Evolutionary conservation across 2,888 invertebrate species (phyloP).

Genomic region (Brenthis hecate): DNA sequence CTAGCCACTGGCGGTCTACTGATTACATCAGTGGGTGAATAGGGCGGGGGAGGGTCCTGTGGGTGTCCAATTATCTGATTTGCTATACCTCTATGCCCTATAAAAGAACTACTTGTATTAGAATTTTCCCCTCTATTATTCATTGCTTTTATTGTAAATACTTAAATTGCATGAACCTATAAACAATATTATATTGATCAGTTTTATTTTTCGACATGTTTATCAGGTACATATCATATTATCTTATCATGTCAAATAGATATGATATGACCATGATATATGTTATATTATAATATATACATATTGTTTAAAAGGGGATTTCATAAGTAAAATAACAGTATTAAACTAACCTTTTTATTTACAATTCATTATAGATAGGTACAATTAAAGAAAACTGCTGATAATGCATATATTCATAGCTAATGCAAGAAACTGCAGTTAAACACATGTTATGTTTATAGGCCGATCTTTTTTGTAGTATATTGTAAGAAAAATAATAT

Average conservation of each 20-base stretch:
- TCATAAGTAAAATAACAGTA: not conserved
- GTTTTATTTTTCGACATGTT: slow-evolving; percentile 26
- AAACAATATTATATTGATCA: slow-evolving; percentile 24
- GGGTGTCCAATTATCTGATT: slow-evolving; percentile 44
- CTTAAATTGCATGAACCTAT: slow-evolving; percentile 3
- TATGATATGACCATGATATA: slow-evolving; percentile 19
- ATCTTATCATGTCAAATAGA: slow-evolving; percentile 40
- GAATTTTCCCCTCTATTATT: slow-evolving; percentile 26
- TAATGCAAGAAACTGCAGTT: too few relatives aligned
- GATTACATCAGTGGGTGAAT: slow-evolving; percentile 45
- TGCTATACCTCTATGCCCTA: slow-evolving; percentile 45
- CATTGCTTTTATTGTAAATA: slow-evolving; percentile 20
- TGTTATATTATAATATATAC: not conserved
- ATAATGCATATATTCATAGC: too few relatives aligned
- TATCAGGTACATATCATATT: slow-evolving; percentile 34
- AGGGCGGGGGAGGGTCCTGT: slow-evolving; percentile 66
- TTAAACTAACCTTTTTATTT: too few relatives aligned
- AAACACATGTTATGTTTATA: too few relatives aligned
- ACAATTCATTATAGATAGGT: too few relatives aligned
- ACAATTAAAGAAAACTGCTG: too few relatives aligned
- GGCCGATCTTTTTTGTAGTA: too few relatives aligned
- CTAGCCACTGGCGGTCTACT: slow-evolving; percentile 22
- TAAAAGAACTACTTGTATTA: slow-evolving; percentile 32
- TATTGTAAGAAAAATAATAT: too few relatives aligned
- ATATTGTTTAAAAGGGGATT: not conserved